Conservation (phyloP, 2,113 vertebrate species). For the Perognathus longimembris region DNA sequence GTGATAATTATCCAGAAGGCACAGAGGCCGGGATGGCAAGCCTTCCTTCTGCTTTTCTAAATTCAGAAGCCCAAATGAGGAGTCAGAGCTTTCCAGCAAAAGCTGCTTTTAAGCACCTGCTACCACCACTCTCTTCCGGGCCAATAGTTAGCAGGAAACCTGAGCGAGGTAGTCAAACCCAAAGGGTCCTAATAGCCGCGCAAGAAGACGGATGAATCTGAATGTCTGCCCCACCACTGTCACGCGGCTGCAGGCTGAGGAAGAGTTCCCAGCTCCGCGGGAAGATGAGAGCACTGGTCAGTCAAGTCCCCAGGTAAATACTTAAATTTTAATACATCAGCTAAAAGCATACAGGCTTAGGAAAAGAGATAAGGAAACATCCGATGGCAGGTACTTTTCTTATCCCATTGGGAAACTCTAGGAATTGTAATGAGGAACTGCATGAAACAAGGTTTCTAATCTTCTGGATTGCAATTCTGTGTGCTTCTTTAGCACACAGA, state of each 20-base stretch:
- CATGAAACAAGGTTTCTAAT: slow-evolving; percentile 3
- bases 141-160: background rate
- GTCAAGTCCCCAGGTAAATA: slow-evolving; percentile 17
- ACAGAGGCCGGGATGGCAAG: no score
- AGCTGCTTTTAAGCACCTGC: background rate
- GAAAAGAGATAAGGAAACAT: background rate
- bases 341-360: background rate
- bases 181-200: background rate
- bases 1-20: no score
- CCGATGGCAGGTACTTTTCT: background rate
- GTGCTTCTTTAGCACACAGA: background rate
- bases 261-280: background rate
- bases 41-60: no score
- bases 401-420: background rate
- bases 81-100: background rate
- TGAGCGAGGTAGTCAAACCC: background rate
- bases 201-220: background rate
- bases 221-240: background rate
- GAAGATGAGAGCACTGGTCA: background rate
- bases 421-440: background rate
- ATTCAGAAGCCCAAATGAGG: no score
- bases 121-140: background rate
- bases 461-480: background rate
- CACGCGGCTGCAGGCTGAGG: background rate
- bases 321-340: background rate